A percentile compares a stretch with the other conserved stretches of the same genome.
phyloP scores from a whole-genome alignment of 2,888 invertebrate genomes.

The Geotrupes spiniger region DNA sequence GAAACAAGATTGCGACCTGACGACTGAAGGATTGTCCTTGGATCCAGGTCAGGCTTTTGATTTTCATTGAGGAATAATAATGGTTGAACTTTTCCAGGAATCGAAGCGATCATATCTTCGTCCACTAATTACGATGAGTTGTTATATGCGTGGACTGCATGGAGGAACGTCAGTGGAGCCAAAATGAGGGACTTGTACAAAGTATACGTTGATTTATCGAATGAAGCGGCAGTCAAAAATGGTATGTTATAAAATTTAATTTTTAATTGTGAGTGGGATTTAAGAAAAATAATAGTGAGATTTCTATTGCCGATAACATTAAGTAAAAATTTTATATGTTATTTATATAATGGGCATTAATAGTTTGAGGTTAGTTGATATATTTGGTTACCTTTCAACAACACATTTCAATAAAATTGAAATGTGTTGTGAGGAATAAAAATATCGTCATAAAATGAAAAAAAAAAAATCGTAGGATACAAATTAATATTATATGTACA shows the following conservation, averaged over 20 bases:
- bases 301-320: conserved; percentile 6
- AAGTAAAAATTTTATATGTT: no score
- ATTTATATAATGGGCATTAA: no score
- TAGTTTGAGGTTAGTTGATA: no score
- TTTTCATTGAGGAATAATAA: no score
- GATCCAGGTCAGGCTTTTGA: conserved; percentile 47
- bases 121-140: conserved; percentile 62
- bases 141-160: conserved; percentile 62
- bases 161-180: conserved; percentile 63
- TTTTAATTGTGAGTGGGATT: no score
- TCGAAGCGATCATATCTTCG: conserved; percentile 46
- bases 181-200: conserved; percentile 60
- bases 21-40: conserved; percentile 38
- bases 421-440: no score
- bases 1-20: conserved; percentile 42
- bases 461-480: no score
- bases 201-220: conserved; percentile 61
- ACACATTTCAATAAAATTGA: no score
- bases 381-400: no score
- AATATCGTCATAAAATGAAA: no score
- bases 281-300: neutral
- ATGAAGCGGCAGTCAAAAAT: conserved; percentile 59
- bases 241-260: conserved; percentile 20
- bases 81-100: conserved; percentile 33
- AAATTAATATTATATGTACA: no score